Evolutionary conservation across 2,888 invertebrate genomes (phyloP).

Genomic region (Parthenolecanium corni): DNA sequence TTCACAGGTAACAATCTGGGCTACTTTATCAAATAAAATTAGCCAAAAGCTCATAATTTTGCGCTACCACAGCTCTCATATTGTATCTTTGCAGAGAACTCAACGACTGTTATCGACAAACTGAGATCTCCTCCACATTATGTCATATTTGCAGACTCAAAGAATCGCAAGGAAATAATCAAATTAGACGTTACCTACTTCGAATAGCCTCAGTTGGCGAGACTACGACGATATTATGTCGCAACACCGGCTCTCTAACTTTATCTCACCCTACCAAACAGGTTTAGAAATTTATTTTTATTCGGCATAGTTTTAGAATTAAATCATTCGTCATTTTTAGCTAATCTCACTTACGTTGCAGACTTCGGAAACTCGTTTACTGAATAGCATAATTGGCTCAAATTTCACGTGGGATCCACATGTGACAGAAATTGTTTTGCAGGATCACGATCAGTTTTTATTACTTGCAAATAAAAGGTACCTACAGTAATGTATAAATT

Average conservation of each 20-base stretch:
- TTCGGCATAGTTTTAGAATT: not conserved
- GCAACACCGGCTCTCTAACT: constrained; percentile 34
- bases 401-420: constrained; percentile 63
- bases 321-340: not conserved
- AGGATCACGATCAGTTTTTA: constrained; percentile 72
- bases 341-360: too few species aligned
- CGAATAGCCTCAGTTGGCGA: constrained; percentile 65
- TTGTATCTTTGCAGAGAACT: constrained; percentile 42
- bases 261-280: constrained; percentile 34
- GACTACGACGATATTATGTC: constrained; percentile 59
- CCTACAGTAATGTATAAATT: not conserved
- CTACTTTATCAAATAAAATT: constrained; percentile 2
- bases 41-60: too few species aligned
- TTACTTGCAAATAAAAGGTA: constrained; percentile 61
- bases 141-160: constrained; percentile 58
- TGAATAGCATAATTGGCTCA: constrained; percentile 37
- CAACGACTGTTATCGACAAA: constrained; percentile 59
- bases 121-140: constrained; percentile 59
- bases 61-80: too few species aligned
- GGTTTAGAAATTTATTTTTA: constrained; percentile 23
- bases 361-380: not conserved
- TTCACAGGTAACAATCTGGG: constrained; percentile 47
- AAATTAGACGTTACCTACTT: constrained; percentile 50
- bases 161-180: constrained; percentile 27
- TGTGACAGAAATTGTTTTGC: constrained; percentile 59